Evolutionary conservation across 1,140 invertebrate genomes (phyloP).

Genomic region (Ceratina australensis): DNA sequence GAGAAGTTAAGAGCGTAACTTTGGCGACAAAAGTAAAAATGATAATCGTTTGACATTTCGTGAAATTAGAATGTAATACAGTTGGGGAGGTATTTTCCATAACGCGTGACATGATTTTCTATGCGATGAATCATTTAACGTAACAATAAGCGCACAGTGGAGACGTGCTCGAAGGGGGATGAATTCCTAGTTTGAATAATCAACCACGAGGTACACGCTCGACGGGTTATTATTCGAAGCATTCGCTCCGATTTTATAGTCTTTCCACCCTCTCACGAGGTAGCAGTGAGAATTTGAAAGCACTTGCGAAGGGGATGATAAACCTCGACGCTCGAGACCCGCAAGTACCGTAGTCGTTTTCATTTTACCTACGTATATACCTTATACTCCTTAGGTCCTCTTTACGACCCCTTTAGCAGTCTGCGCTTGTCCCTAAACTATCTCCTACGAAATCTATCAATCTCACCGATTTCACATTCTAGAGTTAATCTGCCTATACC

Average conservation of each 20-base stretch:
- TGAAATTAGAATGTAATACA: too few species aligned
- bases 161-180: too few species aligned
- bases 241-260: constrained; percentile 64
- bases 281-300: constrained; percentile 65
- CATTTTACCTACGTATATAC: constrained; percentile 64
- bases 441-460: too few species aligned
- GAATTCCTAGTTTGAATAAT: constrained; percentile 30
- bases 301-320: constrained; percentile 70
- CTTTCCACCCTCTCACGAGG: constrained; percentile 19
- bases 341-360: constrained; percentile 55
- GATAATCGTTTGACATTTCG: too few species aligned
- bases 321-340: constrained; percentile 63
- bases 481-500: too few species aligned
- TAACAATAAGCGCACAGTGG: too few species aligned
- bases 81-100: too few species aligned
- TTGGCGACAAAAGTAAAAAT: too few species aligned
- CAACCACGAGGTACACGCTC: constrained; percentile 1
- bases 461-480: too few species aligned
- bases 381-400: constrained; percentile 47
- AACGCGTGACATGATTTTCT: too few species aligned
- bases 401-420: constrained; percentile 60
- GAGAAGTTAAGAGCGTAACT: too few species aligned
- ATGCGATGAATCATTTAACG: too few species aligned
- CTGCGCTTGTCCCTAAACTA: background rate
- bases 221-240: constrained; percentile 53